Base-by-base conservation (phyloP, 2,888 invertebrate species). In the Drosophila formosana region DNA sequence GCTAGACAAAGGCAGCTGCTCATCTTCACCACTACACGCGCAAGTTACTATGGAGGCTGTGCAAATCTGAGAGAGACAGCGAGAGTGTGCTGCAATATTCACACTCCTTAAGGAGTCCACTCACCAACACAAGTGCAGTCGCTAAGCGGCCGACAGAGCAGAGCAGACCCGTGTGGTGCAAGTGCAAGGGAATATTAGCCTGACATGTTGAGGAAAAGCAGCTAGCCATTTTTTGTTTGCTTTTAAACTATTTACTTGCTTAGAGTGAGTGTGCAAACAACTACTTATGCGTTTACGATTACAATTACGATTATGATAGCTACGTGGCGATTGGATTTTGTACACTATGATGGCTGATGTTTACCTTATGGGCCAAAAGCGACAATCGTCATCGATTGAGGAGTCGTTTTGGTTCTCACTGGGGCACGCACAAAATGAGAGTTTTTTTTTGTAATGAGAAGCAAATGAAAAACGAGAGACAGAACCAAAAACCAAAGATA, bases 331-430 rank as follows among this genome's bases (percentile, higher is more conserved):
- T 34, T 65, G 11, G 18, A 18, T 18, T 18, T 18, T 34, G 53
- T 72, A 77, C 61, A 46, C 55, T 56, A 69, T 45, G 53, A 88
- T 84, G 79, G 23, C 66, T 61, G 66, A 47, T 64, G 67, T 82
- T 91, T 91, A 91, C 91, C 91, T 91, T 90, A 92, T 91, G 70
- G 91, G 91, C 91, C 91, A 91, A 88, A 91, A 91, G 82, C 92
- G 90, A 82, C 90, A 90, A 75, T 90, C 91, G 75, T 91, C 90
- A 85, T 90, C 90, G 75, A 88, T 85, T 79, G 83, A 88, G 75
- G 88, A 81, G 79, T 88, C 84, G 78, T 80, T 81, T 65, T 80
- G 80, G 78, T 80, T 82, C 56, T 89, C 90, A 77, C 90, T 64
- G 85, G 71, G 64, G 67, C 78, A 83, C 72, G 76, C 80, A 82